These are phyloP conservation scores for Teleogryllus occipitalis DNA, from an alignment of 1,140 invertebrate genomes.

Conservation along the genomic window DNA sequence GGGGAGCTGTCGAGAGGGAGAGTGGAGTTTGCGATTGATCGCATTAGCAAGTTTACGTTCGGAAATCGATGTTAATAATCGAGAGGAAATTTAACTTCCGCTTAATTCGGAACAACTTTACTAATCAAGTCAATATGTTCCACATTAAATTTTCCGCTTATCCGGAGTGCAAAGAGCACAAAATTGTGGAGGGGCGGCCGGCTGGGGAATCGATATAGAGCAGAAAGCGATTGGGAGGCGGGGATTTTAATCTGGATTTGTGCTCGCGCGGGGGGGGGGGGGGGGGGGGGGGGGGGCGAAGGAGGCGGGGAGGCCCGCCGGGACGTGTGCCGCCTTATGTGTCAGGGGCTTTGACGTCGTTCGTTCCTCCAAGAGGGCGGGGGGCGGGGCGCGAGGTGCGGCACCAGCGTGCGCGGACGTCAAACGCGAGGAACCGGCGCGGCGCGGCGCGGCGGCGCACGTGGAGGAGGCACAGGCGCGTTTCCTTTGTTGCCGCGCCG, in stretches of 20 bases:
- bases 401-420: no score
- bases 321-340: no score
- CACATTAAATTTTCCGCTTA: conserved; percentile 5
- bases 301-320: no score
- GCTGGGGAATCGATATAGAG: background rate
- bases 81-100: background rate
- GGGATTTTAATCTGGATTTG: conserved; percentile 4
- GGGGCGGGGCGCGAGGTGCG: no score
- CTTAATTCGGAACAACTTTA: conserved; percentile 5
- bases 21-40: background rate
- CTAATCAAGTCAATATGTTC: conserved; percentile 5
- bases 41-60: background rate
- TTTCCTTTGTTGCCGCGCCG: no score
- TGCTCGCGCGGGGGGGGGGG: background rate
- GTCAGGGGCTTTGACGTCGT: no score
- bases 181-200: background rate
- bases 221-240: conserved; percentile 2
- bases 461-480: no score
- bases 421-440: no score
- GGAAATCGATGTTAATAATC: background rate
- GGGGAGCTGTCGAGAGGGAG: background rate
- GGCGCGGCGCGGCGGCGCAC: no score
- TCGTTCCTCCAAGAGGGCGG: no score
- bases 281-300: background rate
- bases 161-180: background rate